Conservation (phyloP, 2,797 vertebrate genomes). For the Propithecus perrieri region DNA sequence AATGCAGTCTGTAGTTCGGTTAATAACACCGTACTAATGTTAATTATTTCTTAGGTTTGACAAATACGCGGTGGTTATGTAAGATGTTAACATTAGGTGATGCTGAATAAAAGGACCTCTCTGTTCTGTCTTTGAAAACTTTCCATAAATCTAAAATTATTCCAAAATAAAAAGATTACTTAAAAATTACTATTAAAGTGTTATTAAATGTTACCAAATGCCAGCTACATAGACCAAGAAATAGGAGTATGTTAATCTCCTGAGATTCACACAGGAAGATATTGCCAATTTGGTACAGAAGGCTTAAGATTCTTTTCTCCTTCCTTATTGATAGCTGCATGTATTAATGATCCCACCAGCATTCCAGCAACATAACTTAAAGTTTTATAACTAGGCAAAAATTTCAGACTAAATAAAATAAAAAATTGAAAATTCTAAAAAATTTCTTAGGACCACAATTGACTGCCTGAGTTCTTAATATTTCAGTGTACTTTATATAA, state of each 20-base stretch:
- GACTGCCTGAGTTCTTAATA: background rate
- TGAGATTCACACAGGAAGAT: background rate
- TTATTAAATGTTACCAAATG: background rate
- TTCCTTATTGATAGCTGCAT: background rate
- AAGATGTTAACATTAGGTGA: background rate
- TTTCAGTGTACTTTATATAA: background rate
- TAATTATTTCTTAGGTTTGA: background rate
- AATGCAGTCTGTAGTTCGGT: background rate
- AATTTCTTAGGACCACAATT: background rate
- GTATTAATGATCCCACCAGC: background rate
- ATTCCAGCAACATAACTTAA: background rate
- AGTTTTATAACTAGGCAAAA: background rate
- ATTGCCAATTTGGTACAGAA: background rate
- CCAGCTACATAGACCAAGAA: background rate
- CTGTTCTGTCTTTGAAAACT: background rate
- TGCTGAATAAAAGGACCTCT: background rate
- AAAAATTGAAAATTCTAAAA: background rate
- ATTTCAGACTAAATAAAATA: background rate
- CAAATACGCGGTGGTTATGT: background rate
- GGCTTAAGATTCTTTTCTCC: background rate
- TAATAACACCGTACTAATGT: background rate
- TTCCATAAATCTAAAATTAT: background rate
- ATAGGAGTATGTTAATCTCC: background rate
- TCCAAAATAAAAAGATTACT: background rate
- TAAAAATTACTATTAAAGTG: background rate